phyloP scores from a whole-genome alignment of 2,797 vertebrate species.

The Pseudocheirus occidentalis region DNA sequence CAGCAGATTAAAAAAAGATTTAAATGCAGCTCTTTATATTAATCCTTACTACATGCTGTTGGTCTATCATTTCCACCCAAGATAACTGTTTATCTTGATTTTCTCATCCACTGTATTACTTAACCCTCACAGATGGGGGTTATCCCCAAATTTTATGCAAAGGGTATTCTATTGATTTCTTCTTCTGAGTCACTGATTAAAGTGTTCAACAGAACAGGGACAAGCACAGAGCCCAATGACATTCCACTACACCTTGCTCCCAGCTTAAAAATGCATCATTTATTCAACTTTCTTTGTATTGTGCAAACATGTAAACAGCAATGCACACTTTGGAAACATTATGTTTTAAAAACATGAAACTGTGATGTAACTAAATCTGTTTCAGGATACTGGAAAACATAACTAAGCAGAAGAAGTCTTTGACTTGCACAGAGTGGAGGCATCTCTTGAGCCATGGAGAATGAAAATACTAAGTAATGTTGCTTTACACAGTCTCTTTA shows the following conservation, averaged over 20 bases:
- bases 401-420: conserved; percentile 9
- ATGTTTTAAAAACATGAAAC: neutral
- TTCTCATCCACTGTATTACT: neutral
- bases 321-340: neutral
- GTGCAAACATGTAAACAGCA: neutral
- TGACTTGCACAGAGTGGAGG: conserved; percentile 2
- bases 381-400: neutral
- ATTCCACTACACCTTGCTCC: neutral
- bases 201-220: neutral
- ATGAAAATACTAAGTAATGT: conserved; percentile 27
- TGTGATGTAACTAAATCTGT: neutral
- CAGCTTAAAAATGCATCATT: neutral
- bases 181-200: neutral
- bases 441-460: conserved; percentile 14
- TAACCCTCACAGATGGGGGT: neutral
- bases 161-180: neutral
- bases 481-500: conserved; percentile 34
- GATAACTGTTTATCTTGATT: neutral
- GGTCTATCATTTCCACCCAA: neutral
- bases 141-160: neutral
- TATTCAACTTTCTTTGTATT: neutral
- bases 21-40: conserved; percentile 1
- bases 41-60: neutral
- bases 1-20: neutral
- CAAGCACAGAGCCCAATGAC: neutral